Evolutionary conservation across 1,140 invertebrate species (phyloP).

Genomic region (Ruditapes philippinarum): DNA sequence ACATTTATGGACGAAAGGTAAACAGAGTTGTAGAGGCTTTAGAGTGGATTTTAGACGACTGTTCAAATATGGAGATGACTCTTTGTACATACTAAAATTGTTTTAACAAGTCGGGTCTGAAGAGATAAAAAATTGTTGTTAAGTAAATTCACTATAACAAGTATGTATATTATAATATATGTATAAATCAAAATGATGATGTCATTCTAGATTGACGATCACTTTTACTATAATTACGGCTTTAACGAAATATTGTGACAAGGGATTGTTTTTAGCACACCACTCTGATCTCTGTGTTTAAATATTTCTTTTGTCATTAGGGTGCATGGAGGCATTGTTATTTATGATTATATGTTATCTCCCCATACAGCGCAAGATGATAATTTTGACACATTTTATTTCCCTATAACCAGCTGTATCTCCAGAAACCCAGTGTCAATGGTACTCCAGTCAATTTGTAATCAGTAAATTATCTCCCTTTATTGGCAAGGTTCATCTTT

Average conservation of each 20-base stretch:
- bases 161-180: too few relatives aligned
- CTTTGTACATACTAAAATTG: slow-evolving; percentile 31
- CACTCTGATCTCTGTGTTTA: too few relatives aligned
- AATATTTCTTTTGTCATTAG: too few relatives aligned
- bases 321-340: too few relatives aligned
- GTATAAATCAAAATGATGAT: too few relatives aligned
- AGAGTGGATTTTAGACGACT: slow-evolving; percentile 14
- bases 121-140: slow-evolving; percentile 16
- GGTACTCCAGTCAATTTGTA: neutral
- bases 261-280: too few relatives aligned
- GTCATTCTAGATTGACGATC: too few relatives aligned
- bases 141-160: neutral
- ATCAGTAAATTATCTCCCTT: slow-evolving; percentile 5
- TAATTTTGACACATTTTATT: slow-evolving; percentile 37
- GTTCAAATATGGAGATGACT: slow-evolving; percentile 23
- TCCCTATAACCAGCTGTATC: slow-evolving; percentile 5
- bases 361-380: neutral
- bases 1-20: slow-evolving; percentile 9
- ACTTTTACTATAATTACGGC: too few relatives aligned
- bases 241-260: too few relatives aligned
- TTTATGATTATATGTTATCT: slow-evolving; percentile 34
- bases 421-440: neutral
- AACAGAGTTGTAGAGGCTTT: neutral
- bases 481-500: neutral
- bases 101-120: slow-evolving; percentile 16